Evolutionary conservation across 2,797 vertebrate species (phyloP), one percentile per base, ranked within the genome.

Genomic region (Siniperca undulata): DNA sequence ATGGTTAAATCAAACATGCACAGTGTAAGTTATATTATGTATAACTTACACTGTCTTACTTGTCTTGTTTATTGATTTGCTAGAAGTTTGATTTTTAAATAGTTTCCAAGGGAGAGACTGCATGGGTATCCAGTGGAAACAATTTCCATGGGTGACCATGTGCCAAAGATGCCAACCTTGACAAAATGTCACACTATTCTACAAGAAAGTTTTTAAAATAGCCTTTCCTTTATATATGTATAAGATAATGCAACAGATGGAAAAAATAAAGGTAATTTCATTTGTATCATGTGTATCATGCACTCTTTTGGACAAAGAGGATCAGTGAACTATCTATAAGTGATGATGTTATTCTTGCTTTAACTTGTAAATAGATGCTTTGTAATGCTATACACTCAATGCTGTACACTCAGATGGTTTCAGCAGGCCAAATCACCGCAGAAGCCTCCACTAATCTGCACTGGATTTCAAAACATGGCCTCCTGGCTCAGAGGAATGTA

Each of bases 301-400:
- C 55, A 20, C 14, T 27, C 14, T 12, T 70, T 55, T 42, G 40
- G 52, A 67, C 19, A 65, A 46, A 71, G 19, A 64, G 19, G 53
- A 79, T 58, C n/a, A 62, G 46, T 50, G 24, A 77, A 38, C 7
- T 56, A 30, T 70, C n/a, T 79, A 12, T 56, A 62, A 42, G 34
- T 66, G 68, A 67, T 56, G 40, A 61, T 67, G 42, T 76, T 74
- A 20, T 30, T 73, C 60, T 71, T 74, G 83, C 78, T 80, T 83
- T 74, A 56, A 72, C 38, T 55, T 90, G 87, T 92, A 85, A 80
- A 91, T 90, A 86, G 46, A 73, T 66, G 85, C 86, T 85, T 88
- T 89, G 77, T 76, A 67, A 77, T 13, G 69, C 27, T 61, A 4
- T 9, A 56, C 38, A 74, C 59, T 55, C 59, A 52, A 36, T 62